Base-by-base conservation (phyloP, 2,888 invertebrate genomes). In the Apomyelois bistriatella region DNA sequence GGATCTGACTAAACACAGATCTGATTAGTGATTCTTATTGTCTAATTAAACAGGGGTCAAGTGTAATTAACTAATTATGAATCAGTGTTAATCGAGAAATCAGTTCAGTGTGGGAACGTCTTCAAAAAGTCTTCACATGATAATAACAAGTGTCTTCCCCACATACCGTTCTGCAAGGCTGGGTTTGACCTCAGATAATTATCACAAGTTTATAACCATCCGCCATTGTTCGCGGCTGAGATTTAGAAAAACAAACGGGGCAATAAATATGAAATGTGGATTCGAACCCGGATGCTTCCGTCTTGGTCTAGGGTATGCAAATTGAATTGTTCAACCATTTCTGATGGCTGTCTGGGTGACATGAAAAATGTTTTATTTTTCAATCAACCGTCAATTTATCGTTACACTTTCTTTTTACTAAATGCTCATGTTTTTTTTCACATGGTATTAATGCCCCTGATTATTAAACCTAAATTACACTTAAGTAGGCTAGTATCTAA, bases 111-210 rank as follows among this genome's bases (percentile, higher is more conserved):
- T 90, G 89, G 88, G 89, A 90, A 88, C 85, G 82, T 85, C 86
- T 87, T 87, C 76, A 79, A 84, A 86, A 85, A 74, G 64, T 90
- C 88, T 89, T 90, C 89, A 87, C 89, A 90, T 90, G 87, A 82
- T 82, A 80, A 77, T 79, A 84, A 82, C 80, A 76, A 76, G 76
- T 70, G 74, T 70, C 75, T 79, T 80, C 84, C 85, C 85, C 83
- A 78, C 85, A 86, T 83, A 80, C 72, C 83, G 87, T 88, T 88
- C 85, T 82, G 83, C 82, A 66, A 74, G 66, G 85, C 64, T 76
- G 85, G 72, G 59, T 72, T 53, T 77, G 85, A 87, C 87, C 88
- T 84, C 82, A 74, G 82, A 87, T 85, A 84, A 86, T 88, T 83
- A 89, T 85, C 85, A 72, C 75, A 77, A 79, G 74, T 81, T 81